Conservation (phyloP, 64 coral and sea anemone genomes). For the Dendrophyllia cribrosa region DNA sequence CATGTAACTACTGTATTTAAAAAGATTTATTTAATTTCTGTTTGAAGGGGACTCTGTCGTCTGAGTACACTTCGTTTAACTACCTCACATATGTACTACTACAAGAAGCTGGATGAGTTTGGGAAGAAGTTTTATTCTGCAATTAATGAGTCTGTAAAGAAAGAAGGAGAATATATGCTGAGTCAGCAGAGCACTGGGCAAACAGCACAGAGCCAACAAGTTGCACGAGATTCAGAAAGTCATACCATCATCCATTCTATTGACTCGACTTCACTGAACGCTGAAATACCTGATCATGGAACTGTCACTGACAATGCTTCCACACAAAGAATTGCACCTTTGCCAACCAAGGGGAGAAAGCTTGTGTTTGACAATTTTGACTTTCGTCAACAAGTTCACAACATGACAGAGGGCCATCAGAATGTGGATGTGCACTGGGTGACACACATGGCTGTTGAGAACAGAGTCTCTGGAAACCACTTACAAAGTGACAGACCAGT, state of each 20-base stretch:
- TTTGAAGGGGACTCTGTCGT: constrained; percentile 36
- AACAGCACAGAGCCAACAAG: no score
- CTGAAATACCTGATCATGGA: no score
- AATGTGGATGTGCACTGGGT: constrained; percentile 64
- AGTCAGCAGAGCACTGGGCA: no score
- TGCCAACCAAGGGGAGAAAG: constrained; percentile 48
- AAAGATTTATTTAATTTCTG: neutral
- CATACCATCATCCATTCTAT: no score
- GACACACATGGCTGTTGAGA: constrained; percentile 48
- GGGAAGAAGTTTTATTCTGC: constrained; percentile 46
- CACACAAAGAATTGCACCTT: no score
- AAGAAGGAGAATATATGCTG: neutral
- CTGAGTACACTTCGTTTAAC: constrained; percentile 44
- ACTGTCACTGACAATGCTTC: no score
- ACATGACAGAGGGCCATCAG: constrained; percentile 73
- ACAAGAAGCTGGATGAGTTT: constrained; percentile 84
- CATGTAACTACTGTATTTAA: neutral
- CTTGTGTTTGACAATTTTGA: constrained; percentile 78
- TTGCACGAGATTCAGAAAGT: no score
- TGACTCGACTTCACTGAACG: no score
- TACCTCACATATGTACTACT: constrained; percentile 53
- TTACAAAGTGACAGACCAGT: constrained; percentile 16
- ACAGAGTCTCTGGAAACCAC: constrained; percentile 50
- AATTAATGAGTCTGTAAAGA: constrained; percentile 20
- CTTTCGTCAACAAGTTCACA: constrained; percentile 59